Evolutionary conservation across 2,888 invertebrate genomes (phyloP), one percentile per base, ranked within the genome.

Genomic region (Labia minor): DNA sequence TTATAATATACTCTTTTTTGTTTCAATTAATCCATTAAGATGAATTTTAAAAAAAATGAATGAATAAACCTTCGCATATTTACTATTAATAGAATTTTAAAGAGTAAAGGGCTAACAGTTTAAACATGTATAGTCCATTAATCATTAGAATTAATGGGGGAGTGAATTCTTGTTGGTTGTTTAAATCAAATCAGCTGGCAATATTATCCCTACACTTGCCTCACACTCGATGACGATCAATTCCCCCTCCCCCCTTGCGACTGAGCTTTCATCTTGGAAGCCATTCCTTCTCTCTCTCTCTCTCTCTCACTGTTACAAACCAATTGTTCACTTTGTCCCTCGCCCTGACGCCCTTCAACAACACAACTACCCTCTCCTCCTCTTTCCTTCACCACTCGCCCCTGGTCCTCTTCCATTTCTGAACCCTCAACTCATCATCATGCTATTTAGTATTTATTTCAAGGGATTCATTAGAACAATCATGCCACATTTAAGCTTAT

Each of bases 181-280:
- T 26, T 49, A 49, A 49, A 49, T 49, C 49, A 49, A 49, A 49
- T 49, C 49, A n/a, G n/a, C n/a, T n/a, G 49, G 49, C n/a, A 65
- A 65, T 21, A 21, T 61, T 65, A 49, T 61, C 65, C n/a, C 21
- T 37, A 61, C 65, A 37, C 61, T 65, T 61, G 21, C 21, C 64
- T 37, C n/a, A n/a, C n/a, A n/a, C n/a, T n/a, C n/a, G n/a, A n/a
- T n/a, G n/a, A n/a, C n/a, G n/a, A n/a, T n/a, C n/a, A n/a, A n/a
- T n/a, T n/a, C 37, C 20, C 19, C 49, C 19, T 37, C 65, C 19
- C 21, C 19, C n/a, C n/a, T 20, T 20, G 14, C 64, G n/a, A 18
- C 49, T 3, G 10, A 20, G 14, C 21, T 49, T 20, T 19, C 33
- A 11, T 33, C 64, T 33, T 26, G 26, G 18, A 10, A 33, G 8